phyloP scores from a whole-genome alignment of 2,888 invertebrate genomes.

The Saturnia pavonia region DNA sequence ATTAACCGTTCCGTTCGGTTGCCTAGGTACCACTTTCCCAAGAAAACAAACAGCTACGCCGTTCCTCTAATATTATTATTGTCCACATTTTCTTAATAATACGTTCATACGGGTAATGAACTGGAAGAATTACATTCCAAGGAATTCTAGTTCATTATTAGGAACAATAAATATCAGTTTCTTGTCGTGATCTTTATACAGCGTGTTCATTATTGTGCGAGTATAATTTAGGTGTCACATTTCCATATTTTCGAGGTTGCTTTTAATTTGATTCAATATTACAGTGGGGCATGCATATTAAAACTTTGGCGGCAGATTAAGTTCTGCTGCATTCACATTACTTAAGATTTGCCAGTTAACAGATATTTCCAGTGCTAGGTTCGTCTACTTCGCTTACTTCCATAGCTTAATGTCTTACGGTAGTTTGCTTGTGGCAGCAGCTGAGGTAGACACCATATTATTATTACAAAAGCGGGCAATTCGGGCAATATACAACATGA shows the following conservation, averaged over 20 bases:
- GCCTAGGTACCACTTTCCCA: background rate
- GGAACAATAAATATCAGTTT: background rate
- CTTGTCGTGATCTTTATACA: background rate
- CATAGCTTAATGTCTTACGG: too few relatives aligned
- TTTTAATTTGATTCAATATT: too few relatives aligned
- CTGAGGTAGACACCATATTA: too few relatives aligned
- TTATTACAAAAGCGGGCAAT: too few relatives aligned
- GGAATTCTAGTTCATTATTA: background rate
- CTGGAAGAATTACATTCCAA: background rate
- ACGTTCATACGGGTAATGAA: constrained; percentile 4
- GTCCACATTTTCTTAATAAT: constrained; percentile 6
- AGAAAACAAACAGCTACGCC: background rate
- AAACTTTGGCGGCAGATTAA: too few relatives aligned
- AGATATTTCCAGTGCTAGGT: too few relatives aligned
- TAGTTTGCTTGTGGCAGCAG: too few relatives aligned
- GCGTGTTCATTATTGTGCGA: background rate
- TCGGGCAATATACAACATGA: too few relatives aligned
- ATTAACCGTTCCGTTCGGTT: constrained; percentile 23
- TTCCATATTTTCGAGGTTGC: background rate
- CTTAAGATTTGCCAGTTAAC: too few relatives aligned
- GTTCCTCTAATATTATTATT: constrained; percentile 2
- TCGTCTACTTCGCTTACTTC: too few relatives aligned
- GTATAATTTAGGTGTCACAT: background rate
- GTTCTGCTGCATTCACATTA: too few relatives aligned
- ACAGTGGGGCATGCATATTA: too few relatives aligned